Percentiles rank a stretch among this genome's conserved stretches.
phyloP scores from a whole-genome alignment of 2,113 vertebrate genomes.

The Podocnemis expansa region DNA sequence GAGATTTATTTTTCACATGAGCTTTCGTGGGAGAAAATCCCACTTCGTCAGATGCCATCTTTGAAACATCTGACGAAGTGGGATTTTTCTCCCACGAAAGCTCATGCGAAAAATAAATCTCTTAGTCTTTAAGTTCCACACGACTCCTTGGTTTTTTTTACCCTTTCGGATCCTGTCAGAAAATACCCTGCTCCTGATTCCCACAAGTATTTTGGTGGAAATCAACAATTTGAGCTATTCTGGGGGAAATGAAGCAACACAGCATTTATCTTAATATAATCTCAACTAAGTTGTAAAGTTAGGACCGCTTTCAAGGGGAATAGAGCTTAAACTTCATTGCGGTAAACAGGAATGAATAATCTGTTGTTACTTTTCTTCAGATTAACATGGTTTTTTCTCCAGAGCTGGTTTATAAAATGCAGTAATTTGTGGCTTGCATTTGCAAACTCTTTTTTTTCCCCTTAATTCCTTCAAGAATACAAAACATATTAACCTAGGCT shows the following conservation, averaged over 20 bases:
- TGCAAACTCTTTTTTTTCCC: background rate
- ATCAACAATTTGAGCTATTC: background rate
- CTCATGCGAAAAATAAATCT: no score
- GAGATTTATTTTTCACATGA: no score
- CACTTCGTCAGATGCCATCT: no score
- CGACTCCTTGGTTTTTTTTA: no score
- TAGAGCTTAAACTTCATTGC: background rate
- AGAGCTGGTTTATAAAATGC: background rate
- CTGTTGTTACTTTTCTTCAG: background rate
- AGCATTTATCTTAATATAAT: background rate
- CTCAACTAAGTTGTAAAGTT: background rate
- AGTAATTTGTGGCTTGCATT: background rate
- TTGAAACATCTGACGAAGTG: no score
- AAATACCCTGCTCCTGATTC: background rate
- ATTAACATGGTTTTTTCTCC: background rate
- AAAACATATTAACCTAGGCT: background rate
- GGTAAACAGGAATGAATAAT: background rate
- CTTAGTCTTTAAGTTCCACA: no score
- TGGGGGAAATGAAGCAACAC: background rate
- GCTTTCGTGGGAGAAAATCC: no score
- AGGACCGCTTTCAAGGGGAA: background rate
- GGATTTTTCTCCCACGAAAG: no score
- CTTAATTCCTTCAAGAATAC: background rate
- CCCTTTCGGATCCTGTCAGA: no score
- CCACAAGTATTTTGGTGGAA: background rate